Conservation (phyloP, 2,113 vertebrate genomes). For the Sula dactylatra region DNA sequence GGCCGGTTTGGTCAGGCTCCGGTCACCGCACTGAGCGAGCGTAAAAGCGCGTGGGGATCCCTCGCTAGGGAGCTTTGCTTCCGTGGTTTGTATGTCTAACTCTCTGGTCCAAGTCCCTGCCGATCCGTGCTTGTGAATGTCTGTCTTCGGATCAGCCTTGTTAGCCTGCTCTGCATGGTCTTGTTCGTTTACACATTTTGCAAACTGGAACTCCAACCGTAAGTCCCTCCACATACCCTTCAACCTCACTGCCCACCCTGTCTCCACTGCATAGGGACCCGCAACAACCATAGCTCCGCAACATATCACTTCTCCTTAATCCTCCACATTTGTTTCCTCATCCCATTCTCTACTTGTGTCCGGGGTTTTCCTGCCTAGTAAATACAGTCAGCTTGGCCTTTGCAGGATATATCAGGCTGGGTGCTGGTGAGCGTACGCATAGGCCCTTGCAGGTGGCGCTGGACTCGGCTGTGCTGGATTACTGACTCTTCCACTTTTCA, state of each 20-base stretch:
- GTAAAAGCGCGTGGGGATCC: too few species aligned
- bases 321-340: neutral
- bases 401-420: neutral
- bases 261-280: accelerated
- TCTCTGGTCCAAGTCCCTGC: neutral
- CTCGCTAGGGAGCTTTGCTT: neutral
- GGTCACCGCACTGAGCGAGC: accelerated
- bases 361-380: neutral
- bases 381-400: neutral
- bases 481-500: neutral
- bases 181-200: neutral
- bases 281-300: neutral
- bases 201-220: neutral
- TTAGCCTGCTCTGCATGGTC: neutral
- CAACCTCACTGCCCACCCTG: neutral
- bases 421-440: neutral
- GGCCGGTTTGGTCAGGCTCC: neutral
- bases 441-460: too few species aligned
- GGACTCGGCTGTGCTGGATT: neutral
- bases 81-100: neutral
- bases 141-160: neutral
- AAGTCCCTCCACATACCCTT: neutral
- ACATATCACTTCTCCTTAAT: neutral
- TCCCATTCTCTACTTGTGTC: neutral
- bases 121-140: neutral